Evolutionary conservation across 2,888 invertebrate genomes (phyloP).

Genomic region (Chrysopilus asiliformis): DNA sequence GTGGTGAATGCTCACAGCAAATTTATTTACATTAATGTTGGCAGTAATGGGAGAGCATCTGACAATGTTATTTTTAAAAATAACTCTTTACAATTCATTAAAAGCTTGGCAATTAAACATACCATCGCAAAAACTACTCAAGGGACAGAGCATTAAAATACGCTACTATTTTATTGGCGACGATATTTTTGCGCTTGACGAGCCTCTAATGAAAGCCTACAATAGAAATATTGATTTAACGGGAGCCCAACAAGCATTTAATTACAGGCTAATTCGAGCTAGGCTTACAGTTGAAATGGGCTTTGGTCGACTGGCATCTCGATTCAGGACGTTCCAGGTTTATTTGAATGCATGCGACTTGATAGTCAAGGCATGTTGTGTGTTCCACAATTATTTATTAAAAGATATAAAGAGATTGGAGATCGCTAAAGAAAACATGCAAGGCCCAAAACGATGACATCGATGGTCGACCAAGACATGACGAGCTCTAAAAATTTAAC

Average conservation of each 20-base stretch:
- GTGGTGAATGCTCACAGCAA: slow-evolving; percentile 2
- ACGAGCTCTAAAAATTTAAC: too few relatives aligned
- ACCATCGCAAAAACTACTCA: neutral
- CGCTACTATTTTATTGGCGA: slow-evolving; percentile 5
- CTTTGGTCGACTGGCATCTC: slow-evolving; percentile 1
- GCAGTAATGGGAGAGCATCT: slow-evolving; percentile 3
- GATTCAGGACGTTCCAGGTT: slow-evolving; percentile 4
- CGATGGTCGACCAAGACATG: too few relatives aligned
- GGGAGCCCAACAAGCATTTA: neutral
- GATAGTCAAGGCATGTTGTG: slow-evolving; percentile 1
- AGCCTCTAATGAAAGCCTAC: slow-evolving; percentile 4
- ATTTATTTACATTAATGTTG: slow-evolving; percentile 5
- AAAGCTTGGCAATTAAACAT: neutral
- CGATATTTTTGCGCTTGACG: slow-evolving; percentile 2
- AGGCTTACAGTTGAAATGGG: slow-evolving; percentile 7
- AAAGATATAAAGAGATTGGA: too few relatives aligned
- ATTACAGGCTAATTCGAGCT: slow-evolving; percentile 3
- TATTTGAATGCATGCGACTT: neutral
- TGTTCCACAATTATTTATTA: slow-evolving; percentile 3
- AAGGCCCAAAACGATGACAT: too few relatives aligned
- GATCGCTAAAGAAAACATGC: too few relatives aligned
- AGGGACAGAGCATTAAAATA: neutral
- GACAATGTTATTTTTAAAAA: slow-evolving; percentile 4
- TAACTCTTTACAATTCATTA: neutral
- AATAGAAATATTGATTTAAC: neutral